These are phyloP conservation scores for Polyodon spathula DNA, from an alignment of 2,113 vertebrate genomes.

Conservation along the genomic window DNA sequence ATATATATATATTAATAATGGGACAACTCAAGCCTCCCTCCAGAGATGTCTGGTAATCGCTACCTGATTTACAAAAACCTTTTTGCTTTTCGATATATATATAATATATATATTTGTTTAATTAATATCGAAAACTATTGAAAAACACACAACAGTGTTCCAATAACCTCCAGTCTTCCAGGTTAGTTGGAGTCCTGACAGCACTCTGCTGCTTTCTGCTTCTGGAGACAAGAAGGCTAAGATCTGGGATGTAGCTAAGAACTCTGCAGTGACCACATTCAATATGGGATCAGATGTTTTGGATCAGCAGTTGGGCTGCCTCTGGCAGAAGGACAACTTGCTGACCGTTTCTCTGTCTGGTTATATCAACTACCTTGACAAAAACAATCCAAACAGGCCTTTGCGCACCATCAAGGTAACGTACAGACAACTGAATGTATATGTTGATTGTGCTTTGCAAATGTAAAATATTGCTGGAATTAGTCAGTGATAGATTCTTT, in stretches of 20 bases:
- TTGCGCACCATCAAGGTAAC: conserved; percentile 80
- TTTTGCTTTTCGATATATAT: too few relatives aligned
- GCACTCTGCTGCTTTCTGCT: conserved; percentile 81
- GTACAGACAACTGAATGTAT: background rate
- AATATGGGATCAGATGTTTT: conserved; percentile 72
- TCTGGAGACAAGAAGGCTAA: conserved; percentile 94
- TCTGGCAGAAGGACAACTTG: conserved; percentile 89
- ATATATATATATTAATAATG: too few relatives aligned
- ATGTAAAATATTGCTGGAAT: too few relatives aligned
- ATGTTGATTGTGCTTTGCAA: background rate
- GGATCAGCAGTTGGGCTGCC: conserved; percentile 93
- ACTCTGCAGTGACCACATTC: conserved; percentile 75
- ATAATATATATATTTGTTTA: too few relatives aligned
- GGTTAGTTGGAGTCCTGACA: conserved; percentile 84
- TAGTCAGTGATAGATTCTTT: background rate
- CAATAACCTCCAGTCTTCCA: too few relatives aligned
- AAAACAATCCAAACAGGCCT: conserved; percentile 82
- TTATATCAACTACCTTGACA: conserved; percentile 95
- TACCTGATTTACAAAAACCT: too few relatives aligned
- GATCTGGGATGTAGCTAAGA: conserved; percentile 79
- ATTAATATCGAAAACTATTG: too few relatives aligned
- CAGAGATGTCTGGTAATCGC: too few relatives aligned
- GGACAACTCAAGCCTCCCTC: too few relatives aligned
- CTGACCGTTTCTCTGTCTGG: conserved; percentile 83
- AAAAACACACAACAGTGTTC: too few relatives aligned